Conservation (phyloP, 2,888 invertebrate genomes). For the Brachynemurus nebulosus region DNA sequence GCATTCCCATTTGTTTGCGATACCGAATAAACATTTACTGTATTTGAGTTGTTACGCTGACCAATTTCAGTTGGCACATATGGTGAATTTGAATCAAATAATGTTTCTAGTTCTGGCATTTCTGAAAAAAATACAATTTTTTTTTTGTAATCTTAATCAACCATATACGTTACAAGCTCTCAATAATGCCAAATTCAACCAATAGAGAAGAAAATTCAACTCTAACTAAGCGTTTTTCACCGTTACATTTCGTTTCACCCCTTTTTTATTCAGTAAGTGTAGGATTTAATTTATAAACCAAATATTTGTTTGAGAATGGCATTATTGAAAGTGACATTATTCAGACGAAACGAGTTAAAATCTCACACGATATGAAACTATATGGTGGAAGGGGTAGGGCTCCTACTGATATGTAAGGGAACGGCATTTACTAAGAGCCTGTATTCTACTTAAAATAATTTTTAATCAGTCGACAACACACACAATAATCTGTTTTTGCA, state of each 20-base stretch:
- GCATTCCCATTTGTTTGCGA: slow-evolving; percentile 9
- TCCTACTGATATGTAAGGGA: too few species aligned
- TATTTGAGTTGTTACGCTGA: slow-evolving; percentile 5
- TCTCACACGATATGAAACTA: too few species aligned
- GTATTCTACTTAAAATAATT: too few species aligned
- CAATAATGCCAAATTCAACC: not conserved
- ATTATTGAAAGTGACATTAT: too few species aligned
- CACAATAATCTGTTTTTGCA: too few species aligned
- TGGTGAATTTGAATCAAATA: not conserved
- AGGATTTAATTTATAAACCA: not conserved
- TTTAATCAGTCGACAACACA: too few species aligned
- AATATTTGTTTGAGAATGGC: not conserved
- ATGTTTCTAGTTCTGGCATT: slow-evolving; percentile 8
- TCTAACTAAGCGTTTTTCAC: not conserved
- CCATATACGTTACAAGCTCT: too few species aligned
- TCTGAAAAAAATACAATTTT: slow-evolving; percentile 1
- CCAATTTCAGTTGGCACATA: slow-evolving; percentile 6
- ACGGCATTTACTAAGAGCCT: too few species aligned
- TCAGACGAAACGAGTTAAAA: too few species aligned
- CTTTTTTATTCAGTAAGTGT: not conserved
- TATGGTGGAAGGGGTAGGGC: too few species aligned
- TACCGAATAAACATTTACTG: not conserved
- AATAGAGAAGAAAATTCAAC: not conserved
- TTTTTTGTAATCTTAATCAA: not conserved
- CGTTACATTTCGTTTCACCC: not conserved